Conservation (phyloP, 2,888 invertebrate species). For the Diarsia rubi region DNA sequence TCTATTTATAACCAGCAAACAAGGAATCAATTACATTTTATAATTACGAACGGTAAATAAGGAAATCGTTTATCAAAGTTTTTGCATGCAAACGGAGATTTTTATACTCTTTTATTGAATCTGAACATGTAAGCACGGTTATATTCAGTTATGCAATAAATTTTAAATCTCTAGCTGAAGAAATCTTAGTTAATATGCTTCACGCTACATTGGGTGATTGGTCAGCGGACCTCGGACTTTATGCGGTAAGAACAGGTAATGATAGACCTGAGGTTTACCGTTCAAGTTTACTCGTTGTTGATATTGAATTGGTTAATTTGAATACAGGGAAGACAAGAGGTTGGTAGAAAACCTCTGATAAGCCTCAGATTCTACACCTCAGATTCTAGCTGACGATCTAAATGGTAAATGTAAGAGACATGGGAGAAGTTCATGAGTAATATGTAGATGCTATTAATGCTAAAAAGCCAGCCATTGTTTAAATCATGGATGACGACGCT, state of each 20-base stretch:
- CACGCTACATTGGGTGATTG: slow-evolving; percentile 60
- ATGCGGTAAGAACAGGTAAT: slow-evolving; percentile 49
- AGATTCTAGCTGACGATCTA: not conserved
- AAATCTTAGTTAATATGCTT: slow-evolving; percentile 59
- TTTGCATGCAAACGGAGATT: slow-evolving; percentile 49
- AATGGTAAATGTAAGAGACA: not conserved
- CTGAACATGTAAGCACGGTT: slow-evolving; percentile 60
- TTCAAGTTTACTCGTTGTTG: slow-evolving; percentile 26
- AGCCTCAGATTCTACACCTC: too few species aligned
- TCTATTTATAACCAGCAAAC: slow-evolving; percentile 21
- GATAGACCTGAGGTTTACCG: slow-evolving; percentile 22
- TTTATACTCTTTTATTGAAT: slow-evolving; percentile 50
- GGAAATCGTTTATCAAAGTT: slow-evolving; percentile 55
- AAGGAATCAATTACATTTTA: slow-evolving; percentile 53
- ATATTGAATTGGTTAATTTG: not conserved
- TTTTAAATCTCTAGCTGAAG: slow-evolving; percentile 55
- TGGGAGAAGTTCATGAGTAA: not conserved
- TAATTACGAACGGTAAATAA: slow-evolving; percentile 55
- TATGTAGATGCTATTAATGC: too few species aligned
- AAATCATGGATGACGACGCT: not conserved
- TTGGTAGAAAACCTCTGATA: too few species aligned
- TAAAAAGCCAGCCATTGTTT: not conserved
- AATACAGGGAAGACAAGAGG: not conserved
- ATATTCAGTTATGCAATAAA: slow-evolving; percentile 65
- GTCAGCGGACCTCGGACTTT: slow-evolving; percentile 24